Base-by-base conservation (phyloP, 1,140 invertebrate species). In the Drosophila nigromelanica region DNA sequence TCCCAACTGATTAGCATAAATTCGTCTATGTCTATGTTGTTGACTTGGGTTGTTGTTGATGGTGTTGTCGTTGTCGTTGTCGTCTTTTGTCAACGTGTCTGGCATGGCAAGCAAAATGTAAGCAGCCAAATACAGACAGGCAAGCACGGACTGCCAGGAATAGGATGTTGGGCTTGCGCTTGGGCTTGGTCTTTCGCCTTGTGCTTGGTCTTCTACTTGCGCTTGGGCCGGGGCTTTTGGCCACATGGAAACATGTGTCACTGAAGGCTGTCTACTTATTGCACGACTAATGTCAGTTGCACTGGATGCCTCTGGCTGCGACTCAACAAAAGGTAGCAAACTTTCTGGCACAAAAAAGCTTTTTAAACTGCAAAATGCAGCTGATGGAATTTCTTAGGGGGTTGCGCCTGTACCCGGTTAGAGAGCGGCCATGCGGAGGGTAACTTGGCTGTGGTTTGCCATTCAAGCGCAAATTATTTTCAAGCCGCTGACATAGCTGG, bases 61-160 rank as follows among this genome's bases (percentile, higher is more conserved):
- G 64, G 60, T 74, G 69, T 27, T 70, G 50, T 27, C 35, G 39
- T 12, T 43, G 68, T 18, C 15, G 76, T 80, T 80, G 78, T 82
- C 82, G 83, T 87, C 82, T 86, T 87, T 86, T 86, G 82, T 86
- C 82, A 87, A 87, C 82, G 83, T 87, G 82, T 89, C 82, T 89
- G 68, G 82, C 82, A 89, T 87, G 78, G 78, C 79, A 87, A 87
- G 83, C 61, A 61, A 82, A 87, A 87, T 76, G 48, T 87, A 76
- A 50, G 55, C 70, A 60, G 72, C 64, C 48, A 85, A 80, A 69
- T 74, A 66, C 72, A 74, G 66, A 56, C 72, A 61, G 66, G 27
- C 27, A 27, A 8, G 37, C 72, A 71, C 66, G 55, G 56, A 60
- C 63, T 52, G n/a, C 14, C 30, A 42, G 64, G 35, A 54, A 35